These are phyloP conservation scores for Hippocampus comes DNA, from an alignment of 2,113 vertebrate genomes.

Conservation along the genomic window DNA sequence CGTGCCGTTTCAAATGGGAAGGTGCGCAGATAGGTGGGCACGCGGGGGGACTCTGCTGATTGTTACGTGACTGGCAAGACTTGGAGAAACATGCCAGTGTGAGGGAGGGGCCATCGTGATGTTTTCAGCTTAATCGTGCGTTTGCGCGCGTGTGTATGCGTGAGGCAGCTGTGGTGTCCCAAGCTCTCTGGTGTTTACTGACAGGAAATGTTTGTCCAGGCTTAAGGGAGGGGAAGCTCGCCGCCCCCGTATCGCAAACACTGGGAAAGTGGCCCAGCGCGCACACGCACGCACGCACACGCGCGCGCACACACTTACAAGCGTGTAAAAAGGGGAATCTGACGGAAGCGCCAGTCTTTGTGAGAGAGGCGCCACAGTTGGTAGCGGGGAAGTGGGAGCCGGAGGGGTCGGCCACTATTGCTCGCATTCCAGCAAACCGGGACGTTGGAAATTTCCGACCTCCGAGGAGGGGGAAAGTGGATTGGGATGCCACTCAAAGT, in stretches of 20 bases:
- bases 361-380: slow-evolving; percentile 36
- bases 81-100: background rate
- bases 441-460: slow-evolving; percentile 2
- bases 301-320: slow-evolving; percentile 14
- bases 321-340: slow-evolving; percentile 46
- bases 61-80: background rate
- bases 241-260: slow-evolving; percentile 52
- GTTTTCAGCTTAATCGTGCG: slow-evolving; percentile 31
- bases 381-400: slow-evolving; percentile 56
- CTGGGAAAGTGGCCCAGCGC: slow-evolving; percentile 17
- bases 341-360: slow-evolving; percentile 24
- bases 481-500: background rate
- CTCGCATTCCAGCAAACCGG: background rate
- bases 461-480: background rate
- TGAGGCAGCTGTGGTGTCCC: slow-evolving; percentile 63
- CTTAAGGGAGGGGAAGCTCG: slow-evolving; percentile 67
- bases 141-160: slow-evolving; percentile 25
- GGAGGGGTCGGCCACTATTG: slow-evolving; percentile 34
- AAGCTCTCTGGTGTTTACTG: slow-evolving; percentile 65
- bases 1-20: slow-evolving; percentile 1
- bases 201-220: slow-evolving; percentile 77
- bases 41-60: slow-evolving; percentile 6
- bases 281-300: slow-evolving; percentile 15
- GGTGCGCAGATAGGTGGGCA: background rate
- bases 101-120: slow-evolving; percentile 39